Base-by-base conservation (phyloP, 2,797 vertebrate species). In the Odontamblyopus rebecca region DNA sequence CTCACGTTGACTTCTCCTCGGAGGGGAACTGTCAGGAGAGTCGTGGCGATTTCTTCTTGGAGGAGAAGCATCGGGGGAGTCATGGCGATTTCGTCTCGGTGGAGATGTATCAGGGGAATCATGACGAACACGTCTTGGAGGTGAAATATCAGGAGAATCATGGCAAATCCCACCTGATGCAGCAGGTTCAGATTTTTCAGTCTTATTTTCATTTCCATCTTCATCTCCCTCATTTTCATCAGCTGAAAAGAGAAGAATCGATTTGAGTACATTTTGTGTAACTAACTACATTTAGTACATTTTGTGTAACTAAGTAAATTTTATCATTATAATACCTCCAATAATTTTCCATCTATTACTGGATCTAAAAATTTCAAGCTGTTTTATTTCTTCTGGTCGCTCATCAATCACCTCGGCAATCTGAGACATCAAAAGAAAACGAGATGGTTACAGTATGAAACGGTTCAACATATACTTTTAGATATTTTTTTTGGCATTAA, bases 401-500 rank as follows among this genome's bases (percentile, higher is more conserved):
- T 99, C 98, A 32, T 99, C 98, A 18, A 99, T 92, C 67, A 99
- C 87, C 27, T 98, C 97, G 51, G 97, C 96, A 86, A 99, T 93
- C 97, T 99, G 70, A 74, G 61, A 79, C n/a, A 63, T 35, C 68
- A 68, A 13, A 29, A 11, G 9, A 32, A 38, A 0, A 57, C 0
- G 15, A 63, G 74, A 69, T 62, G 29, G 13, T 18, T 62, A n/a
- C 60, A 4, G 16, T 35, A 32, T 61, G 30, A 30, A 15, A 5
- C 2, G 11, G 9, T 26, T 57, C 54, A n/a, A 26, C 7, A 23
- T 8, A 26, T 12, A 27, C 54, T n/a, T 7, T 19, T 19, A 9
- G 15, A n/a, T 54, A 54, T 19, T 54, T 19, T 54, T 54, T 19
- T 6, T 18, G 51, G 19, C 15, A 11, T 57, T 3, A 3, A 23